Base-by-base conservation (phyloP, 2,888 invertebrate species). In the Dryomyza anilis region DNA sequence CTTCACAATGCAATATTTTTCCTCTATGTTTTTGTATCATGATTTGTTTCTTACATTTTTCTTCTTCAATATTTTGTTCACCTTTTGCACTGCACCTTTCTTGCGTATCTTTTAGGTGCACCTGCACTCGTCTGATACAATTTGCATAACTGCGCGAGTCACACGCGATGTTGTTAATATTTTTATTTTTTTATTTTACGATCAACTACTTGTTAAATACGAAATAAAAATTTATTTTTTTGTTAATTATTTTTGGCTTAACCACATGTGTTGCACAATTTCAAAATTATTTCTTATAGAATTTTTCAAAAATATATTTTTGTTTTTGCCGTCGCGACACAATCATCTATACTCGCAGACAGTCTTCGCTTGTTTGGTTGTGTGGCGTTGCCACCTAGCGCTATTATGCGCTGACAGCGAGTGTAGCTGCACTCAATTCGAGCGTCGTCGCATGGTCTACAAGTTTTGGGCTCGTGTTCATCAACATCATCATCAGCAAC, bases 391-490 rank as follows among this genome's bases (percentile, higher is more conserved):
- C 48, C 59, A 60, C 33, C 59, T 48, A 23, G 19, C 23, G 25
- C 25, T 14, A 50, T 23, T 16, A 21, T 43, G 6, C 16, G 14
- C 5, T 39, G 36, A 25, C 33, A 6, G 48, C 33, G 36, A 30
- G 30, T 50, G 30, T 60, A 48, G 30, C 48, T 60, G 48, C 33
- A 48, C 48, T 48, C 59, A 5, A 58, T n/a, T n/a, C n/a, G n/a
- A n/a, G n/a, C 23, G 25, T 30, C 46, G 48, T 60, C 36, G 48
- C 58, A 57, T 8, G 23, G 45, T 59, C 58, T 58, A n/a, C n/a
- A 33, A 59, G 27, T 23, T 56, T 36, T 23, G 39, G 23, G 56
- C 56, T 39, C 56, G n/a, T n/a, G 25, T n/a, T 36, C 19, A n/a
- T n/a, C n/a, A n/a, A n/a, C n/a, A n/a, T n/a, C n/a, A n/a, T n/a